phyloP scores from a whole-genome alignment of 1,140 invertebrate species.

The Drosophila arizonae region DNA sequence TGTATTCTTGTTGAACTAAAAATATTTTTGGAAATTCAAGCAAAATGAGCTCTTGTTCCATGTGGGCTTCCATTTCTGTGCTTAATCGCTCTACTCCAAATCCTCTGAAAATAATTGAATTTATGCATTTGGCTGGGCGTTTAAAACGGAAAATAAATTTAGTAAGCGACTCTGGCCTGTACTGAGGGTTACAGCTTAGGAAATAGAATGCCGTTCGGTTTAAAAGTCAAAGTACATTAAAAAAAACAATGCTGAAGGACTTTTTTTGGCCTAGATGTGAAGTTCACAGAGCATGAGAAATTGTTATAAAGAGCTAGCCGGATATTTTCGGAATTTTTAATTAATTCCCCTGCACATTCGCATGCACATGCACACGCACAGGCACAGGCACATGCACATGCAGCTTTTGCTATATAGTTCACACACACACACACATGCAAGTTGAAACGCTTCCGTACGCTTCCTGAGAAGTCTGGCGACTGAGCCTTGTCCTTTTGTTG shows the following conservation, averaged over 20 bases:
- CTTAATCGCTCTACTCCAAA: conserved; percentile 35
- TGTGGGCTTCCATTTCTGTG: background rate
- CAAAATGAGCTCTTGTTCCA: background rate
- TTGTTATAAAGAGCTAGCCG: conserved; percentile 80
- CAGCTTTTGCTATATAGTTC: background rate
- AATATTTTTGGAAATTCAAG: background rate
- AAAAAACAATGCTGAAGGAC: conserved; percentile 43
- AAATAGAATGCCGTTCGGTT: conserved; percentile 31
- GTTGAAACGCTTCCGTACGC: conserved; percentile 42
- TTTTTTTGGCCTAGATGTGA: conserved; percentile 45
- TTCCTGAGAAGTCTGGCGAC: conserved; percentile 52
- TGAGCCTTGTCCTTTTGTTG: conserved; percentile 62
- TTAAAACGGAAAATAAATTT: conserved; percentile 34
- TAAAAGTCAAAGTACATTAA: conserved; percentile 60
- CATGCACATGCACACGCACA: conserved; percentile 17
- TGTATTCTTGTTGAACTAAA: background rate
- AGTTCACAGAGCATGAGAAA: conserved; percentile 70
- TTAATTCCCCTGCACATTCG: conserved; percentile 65
- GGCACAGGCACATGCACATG: background rate
- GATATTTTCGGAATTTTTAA: conserved; percentile 81
- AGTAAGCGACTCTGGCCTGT: conserved; percentile 13
- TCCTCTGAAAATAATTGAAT: conserved; percentile 43
- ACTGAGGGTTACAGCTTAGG: conserved; percentile 5
- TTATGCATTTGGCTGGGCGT: conserved; percentile 43
- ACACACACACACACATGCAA: conserved; percentile 8